Percentiles rank a stretch among this genome's conserved stretches.
Evolutionary conservation across 2,113 vertebrate genomes (phyloP).

Genomic region (Syngnathus scovelli): DNA sequence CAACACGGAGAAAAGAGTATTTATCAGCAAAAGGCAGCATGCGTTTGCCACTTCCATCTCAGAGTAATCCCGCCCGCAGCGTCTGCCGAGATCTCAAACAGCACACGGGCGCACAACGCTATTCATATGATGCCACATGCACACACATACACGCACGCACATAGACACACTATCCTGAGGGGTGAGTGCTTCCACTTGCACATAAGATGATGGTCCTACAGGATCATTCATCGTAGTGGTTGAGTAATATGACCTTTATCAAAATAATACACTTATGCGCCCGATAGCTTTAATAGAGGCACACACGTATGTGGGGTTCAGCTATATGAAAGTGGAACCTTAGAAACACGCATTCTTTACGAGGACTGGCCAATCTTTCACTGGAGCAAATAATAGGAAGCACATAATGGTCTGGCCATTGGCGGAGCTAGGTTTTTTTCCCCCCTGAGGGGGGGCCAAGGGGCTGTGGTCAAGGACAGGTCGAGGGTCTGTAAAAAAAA

Average conservation of each 20-base stretch:
- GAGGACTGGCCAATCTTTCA: too few species aligned
- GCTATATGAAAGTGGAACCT: background rate
- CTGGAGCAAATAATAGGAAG: too few species aligned
- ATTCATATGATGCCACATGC: constrained; percentile 6
- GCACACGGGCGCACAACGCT: constrained; percentile 11
- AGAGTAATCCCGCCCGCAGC: constrained; percentile 46
- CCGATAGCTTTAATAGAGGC: too few species aligned
- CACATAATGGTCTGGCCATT: too few species aligned
- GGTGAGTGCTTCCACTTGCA: constrained; percentile 18
- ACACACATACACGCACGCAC: constrained; percentile 3
- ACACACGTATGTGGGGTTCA: background rate
- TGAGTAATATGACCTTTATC: background rate
- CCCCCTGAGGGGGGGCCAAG: too few species aligned
- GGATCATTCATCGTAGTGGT: constrained; percentile 4
- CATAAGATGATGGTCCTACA: constrained; percentile 17
- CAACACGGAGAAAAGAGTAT: constrained; percentile 35
- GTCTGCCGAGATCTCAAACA: constrained; percentile 37
- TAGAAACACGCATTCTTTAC: background rate
- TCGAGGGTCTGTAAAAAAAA: background rate
- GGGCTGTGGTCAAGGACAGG: too few species aligned
- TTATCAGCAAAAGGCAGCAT: constrained; percentile 48
- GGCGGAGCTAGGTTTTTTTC: too few species aligned
- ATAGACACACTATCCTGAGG: constrained; percentile 26
- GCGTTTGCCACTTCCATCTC: constrained; percentile 36
- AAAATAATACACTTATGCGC: background rate